Evolutionary conservation across 2,113 vertebrate species (phyloP).

Genomic region (Platanista minor): DNA sequence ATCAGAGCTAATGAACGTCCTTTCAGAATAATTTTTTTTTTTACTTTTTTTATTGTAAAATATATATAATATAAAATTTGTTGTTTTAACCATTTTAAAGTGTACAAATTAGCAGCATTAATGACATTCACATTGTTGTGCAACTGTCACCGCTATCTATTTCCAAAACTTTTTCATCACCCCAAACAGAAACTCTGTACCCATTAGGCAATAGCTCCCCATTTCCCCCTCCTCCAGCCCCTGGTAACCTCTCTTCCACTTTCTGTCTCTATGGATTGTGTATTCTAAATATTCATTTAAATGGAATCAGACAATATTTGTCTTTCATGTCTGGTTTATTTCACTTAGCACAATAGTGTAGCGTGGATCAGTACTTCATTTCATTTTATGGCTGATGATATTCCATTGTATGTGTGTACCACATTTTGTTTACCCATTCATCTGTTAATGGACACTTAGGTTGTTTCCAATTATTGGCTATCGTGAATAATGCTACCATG

Average conservation of each 20-base stretch:
- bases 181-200: constrained; percentile 44
- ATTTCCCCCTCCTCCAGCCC: too few species aligned
- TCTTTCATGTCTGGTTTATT: neutral
- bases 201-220: neutral
- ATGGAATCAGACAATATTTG: neutral
- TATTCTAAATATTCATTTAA: neutral
- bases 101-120: neutral
- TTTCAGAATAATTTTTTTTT: neutral
- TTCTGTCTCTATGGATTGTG: neutral
- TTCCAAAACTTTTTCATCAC: constrained; percentile 17
- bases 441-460: neutral
- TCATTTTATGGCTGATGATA: neutral
- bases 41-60: neutral
- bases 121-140: neutral
- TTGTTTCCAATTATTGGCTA: neutral
- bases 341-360: neutral
- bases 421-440: neutral
- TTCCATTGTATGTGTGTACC: neutral
- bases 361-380: neutral
- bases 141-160: neutral
- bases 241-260: neutral
- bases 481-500: neutral
- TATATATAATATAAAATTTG: neutral
- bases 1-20: neutral
- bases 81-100: neutral